Base-by-base conservation (phyloP, 2,888 invertebrate genomes). In the Thecophora atra region DNA sequence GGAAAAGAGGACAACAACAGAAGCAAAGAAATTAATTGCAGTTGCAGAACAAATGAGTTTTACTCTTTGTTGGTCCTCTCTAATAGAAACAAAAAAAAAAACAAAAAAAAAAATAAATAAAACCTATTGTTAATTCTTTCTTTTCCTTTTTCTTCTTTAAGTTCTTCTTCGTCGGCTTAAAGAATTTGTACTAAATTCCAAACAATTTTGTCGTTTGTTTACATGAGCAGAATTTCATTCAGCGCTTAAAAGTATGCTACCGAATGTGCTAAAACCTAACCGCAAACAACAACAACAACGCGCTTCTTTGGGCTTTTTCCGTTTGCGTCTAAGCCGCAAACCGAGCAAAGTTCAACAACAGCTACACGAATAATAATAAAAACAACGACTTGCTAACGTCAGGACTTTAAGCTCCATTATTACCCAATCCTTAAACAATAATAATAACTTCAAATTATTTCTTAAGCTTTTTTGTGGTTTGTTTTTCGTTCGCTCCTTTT, bases 391-490 rank as follows among this genome's bases (percentile, higher is more conserved):
- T 75, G 75, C 70, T 69, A 70, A 66, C 71, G 72, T 75, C 56
- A 74, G 73, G 71, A 71, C 65, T 74, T 74, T 71, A 28, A 21
- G 71, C 58, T 72, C n/a, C n/a, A n/a, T 76, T 73, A 73, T 72
- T 68, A 72, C 58, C 37, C 51, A 19, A 65, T 69, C 72, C 63
- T 72, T 69, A 69, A 69, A 68, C n/a, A n/a, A n/a, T 63, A 72
- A 69, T 72, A 54, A 72, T 72, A 70, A 70, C 52, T 70, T 52
- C 19, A 44, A 19, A 28, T 21, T 30, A 19, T 37, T 56, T 68
- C 58, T 44, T 44, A n/a, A 13, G 28, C 21, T 47, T 13, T 26
- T 15, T 15, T 67, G 24, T 15, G n/a, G 8, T 44, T 13, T 26
- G 24, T 51, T 44, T 15, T 51, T 44, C 24, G 11, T 37, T 26